Evolutionary conservation across 2,888 invertebrate genomes (phyloP), one percentile per base, ranked within the genome.

Genomic region (Gerosis bhagava): DNA sequence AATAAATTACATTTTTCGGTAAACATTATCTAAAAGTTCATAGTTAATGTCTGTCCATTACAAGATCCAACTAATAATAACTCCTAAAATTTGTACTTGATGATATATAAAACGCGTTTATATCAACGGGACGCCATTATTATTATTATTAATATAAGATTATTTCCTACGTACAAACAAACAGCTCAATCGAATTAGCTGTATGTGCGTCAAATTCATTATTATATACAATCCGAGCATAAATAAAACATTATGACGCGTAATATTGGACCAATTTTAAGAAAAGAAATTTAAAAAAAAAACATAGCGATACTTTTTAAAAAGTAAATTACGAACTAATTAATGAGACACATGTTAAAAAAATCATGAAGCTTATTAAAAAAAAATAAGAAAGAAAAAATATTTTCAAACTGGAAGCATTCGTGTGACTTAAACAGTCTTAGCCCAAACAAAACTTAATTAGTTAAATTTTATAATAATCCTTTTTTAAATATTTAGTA

Each of bases 31-130:
- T n/a, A n/a, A n/a, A n/a, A n/a, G n/a, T n/a, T n/a, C n/a, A n/a
- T n/a, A n/a, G n/a, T n/a, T n/a, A n/a, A n/a, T n/a, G n/a, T n/a
- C n/a, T n/a, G n/a, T n/a, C n/a, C n/a, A n/a, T n/a, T n/a, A n/a
- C n/a, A n/a, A n/a, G n/a, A n/a, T n/a, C n/a, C n/a, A n/a, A n/a
- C n/a, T n/a, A n/a, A n/a, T n/a, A n/a, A n/a, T 24, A 22, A 21
- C 13, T 3, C 67, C 76, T 81, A 82, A 67, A n/a, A 76, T 84
- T 84, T 84, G 84, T 83, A 84, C 83, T 84, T 80, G 75, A 71
- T 66, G 69, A 21, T 12, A 26, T 28, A 5, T 70, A 76, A 34
- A 67, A 73, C 69, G 73, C 75, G 68, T 70, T 64, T 70, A 66
- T 65, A 70, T 16, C 12, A 69, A 65, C 76, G 79, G 77, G 77